phyloP scores from a whole-genome alignment of 2,797 vertebrate genomes.

The Moxostoma hubbsi region DNA sequence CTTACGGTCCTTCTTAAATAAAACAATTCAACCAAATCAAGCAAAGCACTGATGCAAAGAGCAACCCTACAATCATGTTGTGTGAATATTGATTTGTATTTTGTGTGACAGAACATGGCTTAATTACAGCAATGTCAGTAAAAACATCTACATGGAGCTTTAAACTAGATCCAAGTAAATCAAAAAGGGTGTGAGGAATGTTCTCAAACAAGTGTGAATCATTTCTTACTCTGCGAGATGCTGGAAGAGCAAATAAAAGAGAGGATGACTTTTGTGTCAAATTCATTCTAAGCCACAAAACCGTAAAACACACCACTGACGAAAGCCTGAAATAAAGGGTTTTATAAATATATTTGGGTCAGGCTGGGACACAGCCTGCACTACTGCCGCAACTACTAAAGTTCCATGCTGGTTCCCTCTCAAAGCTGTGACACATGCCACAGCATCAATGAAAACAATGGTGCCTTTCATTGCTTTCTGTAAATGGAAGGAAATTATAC shows the following conservation, averaged over 20 bases:
- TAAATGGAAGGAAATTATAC: slow-evolving; percentile 20
- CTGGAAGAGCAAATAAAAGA: neutral
- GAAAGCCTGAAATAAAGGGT: slow-evolving; percentile 29
- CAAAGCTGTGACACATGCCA: slow-evolving; percentile 12
- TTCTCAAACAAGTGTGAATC: slow-evolving; percentile 8
- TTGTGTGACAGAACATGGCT: neutral
- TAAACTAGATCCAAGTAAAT: neutral
- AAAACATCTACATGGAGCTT: slow-evolving; percentile 4
- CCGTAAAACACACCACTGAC: slow-evolving; percentile 30
- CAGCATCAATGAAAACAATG: slow-evolving; percentile 37
- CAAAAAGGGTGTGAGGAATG: slow-evolving; percentile 15
- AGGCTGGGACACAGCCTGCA: slow-evolving; percentile 34
- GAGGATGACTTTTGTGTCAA: neutral
- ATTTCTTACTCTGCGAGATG: slow-evolving; percentile 8
- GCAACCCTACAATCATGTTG: neutral
- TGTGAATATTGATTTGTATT: slow-evolving; percentile 17
- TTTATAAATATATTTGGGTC: slow-evolving; percentile 32
- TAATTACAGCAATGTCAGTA: neutral
- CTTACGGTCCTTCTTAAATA: neutral
- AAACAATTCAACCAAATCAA: slow-evolving; percentile 1
- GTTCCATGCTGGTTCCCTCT: slow-evolving; percentile 1
- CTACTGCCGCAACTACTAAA: slow-evolving; percentile 3
- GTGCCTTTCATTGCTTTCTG: slow-evolving; percentile 46
- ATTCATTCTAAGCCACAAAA: neutral
- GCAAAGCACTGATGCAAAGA: neutral